Evolutionary conservation across 2,888 invertebrate genomes (phyloP), one percentile per base, ranked within the genome.

Genomic region (Disparrhopalites patrizii): DNA sequence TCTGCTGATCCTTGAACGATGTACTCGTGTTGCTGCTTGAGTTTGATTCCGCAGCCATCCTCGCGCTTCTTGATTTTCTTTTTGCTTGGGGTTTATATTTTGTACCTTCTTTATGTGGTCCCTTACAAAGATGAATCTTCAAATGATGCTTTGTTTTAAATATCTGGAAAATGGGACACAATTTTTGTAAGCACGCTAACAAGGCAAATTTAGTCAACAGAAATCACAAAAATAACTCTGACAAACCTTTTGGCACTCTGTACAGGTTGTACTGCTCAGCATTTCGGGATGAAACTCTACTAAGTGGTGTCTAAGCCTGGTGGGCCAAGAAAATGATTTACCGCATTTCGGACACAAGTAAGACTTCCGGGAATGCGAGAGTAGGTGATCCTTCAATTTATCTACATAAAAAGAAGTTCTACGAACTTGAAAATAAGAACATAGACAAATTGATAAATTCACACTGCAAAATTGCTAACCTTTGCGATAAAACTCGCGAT

Each of bases 401-500:
- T 82, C 60, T 81, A n/a, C n/a, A n/a, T n/a, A n/a, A n/a, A n/a
- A n/a, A n/a, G n/a, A n/a, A n/a, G n/a, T n/a, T n/a, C n/a, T n/a
- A n/a, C n/a, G n/a, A n/a, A n/a, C n/a, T n/a, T n/a, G n/a, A n/a
- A n/a, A n/a, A n/a, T n/a, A n/a, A n/a, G n/a, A n/a, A n/a, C n/a
- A n/a, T n/a, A n/a, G n/a, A n/a, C n/a, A n/a, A n/a, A n/a, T n/a
- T n/a, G n/a, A n/a, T n/a, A n/a, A n/a, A n/a, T n/a, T n/a, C n/a
- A n/a, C n/a, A n/a, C n/a, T n/a, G n/a, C n/a, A n/a, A n/a, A n/a
- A n/a, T n/a, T n/a, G n/a, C n/a, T n/a, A n/a, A 58, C 58, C 85
- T 70, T 83, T 83, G 51, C 87, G 79, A 68, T 83, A 85, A 72
- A 87, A 88, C 76, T 86, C 86, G 77, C 84, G 85, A 68, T 79